Evolutionary conservation across 2,113 vertebrate species (phyloP).

Genomic region (Odocoileus hemionus): DNA sequence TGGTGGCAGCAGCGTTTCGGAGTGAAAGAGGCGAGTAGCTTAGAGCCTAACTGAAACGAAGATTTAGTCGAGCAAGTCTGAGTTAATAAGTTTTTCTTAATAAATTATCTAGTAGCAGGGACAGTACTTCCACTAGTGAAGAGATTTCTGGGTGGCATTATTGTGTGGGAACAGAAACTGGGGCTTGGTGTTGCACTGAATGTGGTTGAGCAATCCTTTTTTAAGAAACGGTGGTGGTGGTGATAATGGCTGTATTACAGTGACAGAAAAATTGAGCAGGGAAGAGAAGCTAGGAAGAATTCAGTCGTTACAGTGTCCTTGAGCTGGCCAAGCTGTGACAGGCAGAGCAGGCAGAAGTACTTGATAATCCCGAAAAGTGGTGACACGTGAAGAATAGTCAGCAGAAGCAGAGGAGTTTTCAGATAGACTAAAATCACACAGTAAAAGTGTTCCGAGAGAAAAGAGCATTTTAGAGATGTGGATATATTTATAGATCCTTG

Average conservation of each 20-base stretch:
- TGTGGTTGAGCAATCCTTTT: not conserved
- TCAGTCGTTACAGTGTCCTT: not conserved
- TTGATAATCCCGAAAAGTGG: not conserved
- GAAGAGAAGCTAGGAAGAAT: not conserved
- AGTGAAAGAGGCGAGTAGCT: not conserved
- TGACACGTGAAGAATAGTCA: not conserved
- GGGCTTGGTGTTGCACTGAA: not conserved
- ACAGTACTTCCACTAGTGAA: not conserved
- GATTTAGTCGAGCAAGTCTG: not conserved
- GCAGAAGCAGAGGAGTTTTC: not conserved
- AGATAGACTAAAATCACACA: not conserved
- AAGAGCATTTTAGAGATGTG: not conserved
- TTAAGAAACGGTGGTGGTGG: not conserved
- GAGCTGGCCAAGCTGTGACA: not conserved
- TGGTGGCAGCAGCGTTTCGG: not conserved
- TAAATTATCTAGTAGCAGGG: not conserved
- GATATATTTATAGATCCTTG: not conserved
- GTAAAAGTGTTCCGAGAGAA: not conserved
- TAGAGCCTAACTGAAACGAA: not conserved
- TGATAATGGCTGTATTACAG: not conserved
- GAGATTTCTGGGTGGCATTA: not conserved
- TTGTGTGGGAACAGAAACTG: not conserved
- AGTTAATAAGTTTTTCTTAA: not conserved
- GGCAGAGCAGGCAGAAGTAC: not conserved
- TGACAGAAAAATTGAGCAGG: not conserved